phyloP scores from a whole-genome alignment of 2,797 vertebrate species.

The Esox lucius region DNA sequence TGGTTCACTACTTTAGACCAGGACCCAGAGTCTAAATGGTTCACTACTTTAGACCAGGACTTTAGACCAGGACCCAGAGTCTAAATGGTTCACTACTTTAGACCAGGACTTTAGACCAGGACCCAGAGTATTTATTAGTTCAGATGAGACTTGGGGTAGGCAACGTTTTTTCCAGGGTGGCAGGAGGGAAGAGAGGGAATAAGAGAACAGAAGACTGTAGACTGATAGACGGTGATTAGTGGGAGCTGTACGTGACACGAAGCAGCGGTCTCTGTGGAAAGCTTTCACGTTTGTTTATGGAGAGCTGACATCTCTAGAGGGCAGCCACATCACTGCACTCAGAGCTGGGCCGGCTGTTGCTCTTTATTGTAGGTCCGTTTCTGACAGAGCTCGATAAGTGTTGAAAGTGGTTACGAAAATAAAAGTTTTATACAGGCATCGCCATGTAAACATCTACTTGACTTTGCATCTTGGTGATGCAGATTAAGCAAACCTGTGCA shows the following conservation, averaged over 20 bases:
- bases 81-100: too few species aligned
- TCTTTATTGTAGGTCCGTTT: slow-evolving; percentile 20
- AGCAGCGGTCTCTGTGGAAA: slow-evolving; percentile 52
- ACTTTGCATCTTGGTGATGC: slow-evolving; percentile 9
- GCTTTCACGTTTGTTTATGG: slow-evolving; percentile 70
- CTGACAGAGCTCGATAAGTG: slow-evolving; percentile 40
- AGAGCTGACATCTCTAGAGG: slow-evolving; percentile 61
- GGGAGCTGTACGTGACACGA: slow-evolving; percentile 65
- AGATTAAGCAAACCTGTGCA: slow-evolving; percentile 19
- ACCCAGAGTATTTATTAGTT: not conserved
- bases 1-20: too few species aligned
- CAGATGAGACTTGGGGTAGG: not conserved
- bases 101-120: not conserved
- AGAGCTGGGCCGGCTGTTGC: slow-evolving; percentile 63
- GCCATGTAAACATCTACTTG: slow-evolving; percentile 43
- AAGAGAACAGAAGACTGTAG: not conserved
- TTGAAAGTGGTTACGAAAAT: slow-evolving; percentile 40
- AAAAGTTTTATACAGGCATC: slow-evolving; percentile 45
- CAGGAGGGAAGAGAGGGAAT: not conserved
- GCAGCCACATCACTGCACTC: slow-evolving; percentile 52
- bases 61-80: not conserved
- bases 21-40: too few species aligned
- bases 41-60: too few species aligned
- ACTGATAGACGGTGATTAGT: slow-evolving; percentile 57
- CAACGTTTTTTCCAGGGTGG: not conserved